Conservation (phyloP, 1,140 invertebrate species). For the Stegodyphus mimosarum region DNA sequence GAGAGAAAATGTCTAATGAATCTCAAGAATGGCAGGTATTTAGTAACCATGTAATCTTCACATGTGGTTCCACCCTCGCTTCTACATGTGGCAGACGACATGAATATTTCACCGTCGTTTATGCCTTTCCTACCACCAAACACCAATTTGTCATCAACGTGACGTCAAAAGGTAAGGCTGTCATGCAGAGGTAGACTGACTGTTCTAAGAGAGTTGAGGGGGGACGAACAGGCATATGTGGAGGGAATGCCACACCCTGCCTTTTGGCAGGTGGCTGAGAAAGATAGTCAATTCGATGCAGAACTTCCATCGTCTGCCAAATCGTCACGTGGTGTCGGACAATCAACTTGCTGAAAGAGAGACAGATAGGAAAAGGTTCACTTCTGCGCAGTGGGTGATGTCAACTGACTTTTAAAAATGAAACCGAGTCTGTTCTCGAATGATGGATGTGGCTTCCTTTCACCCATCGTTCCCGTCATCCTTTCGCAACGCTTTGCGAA, state of each 20-base stretch:
- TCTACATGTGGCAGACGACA: background rate
- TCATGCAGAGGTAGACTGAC: conserved; percentile 7
- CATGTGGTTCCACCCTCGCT: too few relatives aligned
- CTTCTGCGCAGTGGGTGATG: background rate
- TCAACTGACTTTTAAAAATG: background rate
- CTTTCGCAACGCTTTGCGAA: too few relatives aligned
- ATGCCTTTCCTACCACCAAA: background rate
- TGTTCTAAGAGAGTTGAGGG: background rate
- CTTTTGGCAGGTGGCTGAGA: conserved; percentile 24
- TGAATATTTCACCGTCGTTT: conserved; percentile 35
- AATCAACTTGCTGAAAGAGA: conserved; percentile 12
- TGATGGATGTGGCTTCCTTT: too few relatives aligned
- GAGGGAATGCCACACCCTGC: conserved; percentile 13
- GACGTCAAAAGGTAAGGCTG: too few relatives aligned
- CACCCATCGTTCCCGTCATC: too few relatives aligned
- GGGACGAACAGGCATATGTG: background rate
- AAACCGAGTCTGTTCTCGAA: too few relatives aligned
- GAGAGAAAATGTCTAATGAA: too few relatives aligned
- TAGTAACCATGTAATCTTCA: too few relatives aligned
- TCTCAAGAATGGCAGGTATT: too few relatives aligned
- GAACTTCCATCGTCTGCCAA: conserved; percentile 21
- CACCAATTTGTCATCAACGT: background rate
- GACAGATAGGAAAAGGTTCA: background rate
- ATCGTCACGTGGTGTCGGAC: conserved; percentile 34
- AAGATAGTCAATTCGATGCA: background rate